phyloP scores from a whole-genome alignment of 2,113 vertebrate genomes.

The Agapornis roseicollis region DNA sequence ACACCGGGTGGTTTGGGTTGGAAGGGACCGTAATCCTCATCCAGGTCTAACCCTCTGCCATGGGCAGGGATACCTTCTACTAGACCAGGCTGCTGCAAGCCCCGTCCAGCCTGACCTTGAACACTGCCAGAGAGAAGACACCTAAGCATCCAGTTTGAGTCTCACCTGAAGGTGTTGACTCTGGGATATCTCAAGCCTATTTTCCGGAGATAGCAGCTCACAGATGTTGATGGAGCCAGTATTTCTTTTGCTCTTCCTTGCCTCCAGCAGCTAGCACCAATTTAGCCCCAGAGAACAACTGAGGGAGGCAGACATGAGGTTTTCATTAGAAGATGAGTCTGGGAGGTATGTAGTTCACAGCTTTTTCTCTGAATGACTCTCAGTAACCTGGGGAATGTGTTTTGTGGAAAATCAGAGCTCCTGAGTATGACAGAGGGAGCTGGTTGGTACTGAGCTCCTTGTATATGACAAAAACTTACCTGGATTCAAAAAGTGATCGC shows the following conservation, averaged over 20 bases:
- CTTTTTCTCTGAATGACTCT: not conserved
- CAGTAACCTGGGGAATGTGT: not conserved
- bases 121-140: not conserved
- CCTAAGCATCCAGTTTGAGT: not conserved
- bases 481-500: not conserved
- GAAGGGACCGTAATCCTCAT: not conserved
- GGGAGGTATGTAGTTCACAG: fast-evolving
- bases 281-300: not conserved
- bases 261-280: not conserved
- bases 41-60: not conserved
- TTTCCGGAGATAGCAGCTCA: not conserved
- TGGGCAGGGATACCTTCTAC: not conserved
- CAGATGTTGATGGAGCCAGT: not conserved
- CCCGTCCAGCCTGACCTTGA: not conserved
- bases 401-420: not conserved
- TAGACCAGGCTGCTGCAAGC: not conserved
- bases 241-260: not conserved
- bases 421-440: not conserved
- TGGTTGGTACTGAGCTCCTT: not conserved
- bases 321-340: not conserved
- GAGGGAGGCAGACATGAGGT: not conserved
- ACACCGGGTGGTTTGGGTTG: not conserved
- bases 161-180: not conserved
- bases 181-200: not conserved
- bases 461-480: not conserved